Evolutionary conservation across 2,888 invertebrate genomes (phyloP).

Genomic region (Drosophila tripunctata): DNA sequence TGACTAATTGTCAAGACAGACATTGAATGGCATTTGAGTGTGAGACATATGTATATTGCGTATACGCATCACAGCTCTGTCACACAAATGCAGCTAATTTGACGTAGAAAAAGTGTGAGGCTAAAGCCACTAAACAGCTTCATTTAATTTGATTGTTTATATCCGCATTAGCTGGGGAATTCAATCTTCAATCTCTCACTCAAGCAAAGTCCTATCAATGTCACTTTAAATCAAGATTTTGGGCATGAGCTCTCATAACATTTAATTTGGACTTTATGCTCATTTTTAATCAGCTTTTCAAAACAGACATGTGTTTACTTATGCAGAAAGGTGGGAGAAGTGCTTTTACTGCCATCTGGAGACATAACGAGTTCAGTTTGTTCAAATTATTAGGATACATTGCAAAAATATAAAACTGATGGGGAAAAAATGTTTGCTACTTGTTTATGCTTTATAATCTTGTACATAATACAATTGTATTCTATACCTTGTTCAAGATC

Average conservation of each 20-base stretch:
- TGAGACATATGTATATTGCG: constrained; percentile 24
- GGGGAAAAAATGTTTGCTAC: not conserved
- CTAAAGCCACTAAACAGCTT: constrained; percentile 25
- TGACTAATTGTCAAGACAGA: constrained; percentile 81
- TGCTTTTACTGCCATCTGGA: constrained; percentile 10
- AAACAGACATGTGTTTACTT: constrained; percentile 1
- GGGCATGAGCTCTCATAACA: not conserved
- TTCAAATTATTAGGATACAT: too few species aligned
- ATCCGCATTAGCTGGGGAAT: constrained; percentile 56
- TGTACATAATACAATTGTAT: not conserved
- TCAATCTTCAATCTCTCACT: constrained; percentile 45
- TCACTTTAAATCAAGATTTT: constrained; percentile 16
- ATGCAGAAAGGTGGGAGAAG: not conserved
- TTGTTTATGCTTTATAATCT: too few species aligned
- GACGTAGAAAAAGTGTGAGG: constrained; percentile 31
- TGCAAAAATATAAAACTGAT: too few species aligned
- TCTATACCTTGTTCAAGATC: constrained; percentile 28
- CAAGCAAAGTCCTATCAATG: constrained; percentile 55
- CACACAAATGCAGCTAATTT: constrained; percentile 64
- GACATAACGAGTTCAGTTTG: not conserved
- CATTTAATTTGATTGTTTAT: constrained; percentile 70
- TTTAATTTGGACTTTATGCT: constrained; percentile 26
- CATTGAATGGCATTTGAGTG: constrained; percentile 32
- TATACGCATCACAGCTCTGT: constrained; percentile 48
- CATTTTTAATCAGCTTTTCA: constrained; percentile 28